Percentiles rank a stretch among this genome's conserved stretches.
phyloP scores from a whole-genome alignment of 1,140 invertebrate species.

The Drosophila bipectinata region DNA sequence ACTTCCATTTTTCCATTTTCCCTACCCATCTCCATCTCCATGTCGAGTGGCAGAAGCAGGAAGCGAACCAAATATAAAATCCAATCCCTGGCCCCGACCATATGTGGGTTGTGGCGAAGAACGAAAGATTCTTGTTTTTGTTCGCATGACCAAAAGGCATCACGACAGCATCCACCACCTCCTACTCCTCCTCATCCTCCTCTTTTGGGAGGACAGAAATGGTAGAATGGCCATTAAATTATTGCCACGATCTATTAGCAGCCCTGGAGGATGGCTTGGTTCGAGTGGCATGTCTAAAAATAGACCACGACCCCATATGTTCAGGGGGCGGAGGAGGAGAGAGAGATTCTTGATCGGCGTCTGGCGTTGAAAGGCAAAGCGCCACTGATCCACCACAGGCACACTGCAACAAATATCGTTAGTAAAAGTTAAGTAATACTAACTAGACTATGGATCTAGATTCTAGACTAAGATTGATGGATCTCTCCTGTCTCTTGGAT shows the following conservation, averaged over 20 bases:
- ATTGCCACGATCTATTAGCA: constrained; percentile 76
- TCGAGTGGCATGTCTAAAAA: constrained; percentile 37
- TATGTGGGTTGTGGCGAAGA: constrained; percentile 49
- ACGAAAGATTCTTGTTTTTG: constrained; percentile 3
- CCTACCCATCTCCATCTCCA: constrained; percentile 19
- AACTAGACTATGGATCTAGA: too few relatives aligned
- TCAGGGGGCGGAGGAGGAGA: not conserved
- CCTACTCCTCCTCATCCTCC: too few relatives aligned
- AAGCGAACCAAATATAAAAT: constrained; percentile 80
- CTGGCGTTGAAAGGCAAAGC: constrained; percentile 42
- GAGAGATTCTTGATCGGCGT: constrained; percentile 14
- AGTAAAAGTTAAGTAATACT: too few relatives aligned
- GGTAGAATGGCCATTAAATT: constrained; percentile 65
- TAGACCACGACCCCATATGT: constrained; percentile 17
- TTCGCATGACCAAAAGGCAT: constrained; percentile 35
- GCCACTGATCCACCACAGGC: not conserved
- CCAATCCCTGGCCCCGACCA: constrained; percentile 61
- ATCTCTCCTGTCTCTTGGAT: too few relatives aligned
- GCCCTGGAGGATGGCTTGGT: constrained; percentile 29
- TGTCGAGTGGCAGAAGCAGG: constrained; percentile 68
- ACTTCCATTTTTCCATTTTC: constrained; percentile 16
- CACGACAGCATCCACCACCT: constrained; percentile 1
- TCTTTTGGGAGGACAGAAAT: not conserved
- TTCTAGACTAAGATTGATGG: too few relatives aligned
- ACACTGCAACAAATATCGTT: too few relatives aligned